Conservation (phyloP, 2,113 vertebrate species). For the Ailuropoda melanoleuca region DNA sequence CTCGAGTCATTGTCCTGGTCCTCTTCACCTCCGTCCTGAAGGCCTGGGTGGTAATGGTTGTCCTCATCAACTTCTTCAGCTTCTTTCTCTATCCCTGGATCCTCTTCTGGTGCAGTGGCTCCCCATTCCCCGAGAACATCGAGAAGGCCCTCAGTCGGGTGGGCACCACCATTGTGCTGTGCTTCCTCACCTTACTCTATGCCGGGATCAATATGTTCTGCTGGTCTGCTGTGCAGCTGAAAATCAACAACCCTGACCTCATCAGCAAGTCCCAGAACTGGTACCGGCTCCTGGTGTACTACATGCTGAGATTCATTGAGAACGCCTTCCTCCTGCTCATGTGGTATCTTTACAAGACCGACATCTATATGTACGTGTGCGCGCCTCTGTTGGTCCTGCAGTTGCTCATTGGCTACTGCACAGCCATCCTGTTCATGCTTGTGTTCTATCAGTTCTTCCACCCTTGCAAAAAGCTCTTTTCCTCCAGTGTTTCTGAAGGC, state of each 20-base stretch:
- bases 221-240: slow-evolving; percentile 96
- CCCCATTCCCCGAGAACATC: slow-evolving; percentile 95
- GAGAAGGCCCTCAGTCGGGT: slow-evolving; percentile 94
- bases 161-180: slow-evolving; percentile 94
- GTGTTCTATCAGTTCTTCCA: slow-evolving; percentile 98
- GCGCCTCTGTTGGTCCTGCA: slow-evolving; percentile 92
- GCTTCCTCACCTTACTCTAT: slow-evolving; percentile 95
- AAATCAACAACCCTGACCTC: slow-evolving; percentile 93
- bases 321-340: slow-evolving; percentile 93
- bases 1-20: slow-evolving; percentile 92
- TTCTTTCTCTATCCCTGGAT: slow-evolving; percentile 96
- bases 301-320: slow-evolving; percentile 94
- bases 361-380: slow-evolving; percentile 91
- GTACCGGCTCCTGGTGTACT: slow-evolving; percentile 92
- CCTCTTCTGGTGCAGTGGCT: slow-evolving; percentile 94
- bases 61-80: slow-evolving; percentile 90
- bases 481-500: slow-evolving; percentile 89
- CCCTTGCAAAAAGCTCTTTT: slow-evolving; percentile 95
- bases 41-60: slow-evolving; percentile 91
- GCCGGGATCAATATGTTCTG: slow-evolving; percentile 99
- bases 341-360: slow-evolving; percentile 93
- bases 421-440: slow-evolving; percentile 95
- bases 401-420: slow-evolving; percentile 90
- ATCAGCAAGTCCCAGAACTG: slow-evolving; percentile 97
- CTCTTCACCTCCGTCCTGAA: slow-evolving; percentile 96